phyloP scores from a whole-genome alignment of 2,113 vertebrate genomes.

The Dromas ardeola region DNA sequence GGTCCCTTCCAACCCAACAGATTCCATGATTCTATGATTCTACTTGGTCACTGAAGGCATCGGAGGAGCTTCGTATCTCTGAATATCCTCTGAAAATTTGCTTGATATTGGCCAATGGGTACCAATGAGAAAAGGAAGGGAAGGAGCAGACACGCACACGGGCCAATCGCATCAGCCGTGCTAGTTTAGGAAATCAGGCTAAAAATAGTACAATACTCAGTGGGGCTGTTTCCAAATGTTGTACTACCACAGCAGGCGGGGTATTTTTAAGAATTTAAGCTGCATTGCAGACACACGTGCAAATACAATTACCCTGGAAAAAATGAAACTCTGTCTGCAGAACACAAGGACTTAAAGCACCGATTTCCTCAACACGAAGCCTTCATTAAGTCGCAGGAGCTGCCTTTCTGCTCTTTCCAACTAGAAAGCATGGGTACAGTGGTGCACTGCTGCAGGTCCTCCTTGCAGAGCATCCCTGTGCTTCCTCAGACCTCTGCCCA shows the following conservation, averaged over 20 bases:
- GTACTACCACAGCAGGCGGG: background rate
- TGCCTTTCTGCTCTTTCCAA: background rate
- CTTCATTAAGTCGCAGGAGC: background rate
- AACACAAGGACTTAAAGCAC: background rate
- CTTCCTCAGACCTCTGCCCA: background rate
- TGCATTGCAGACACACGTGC: background rate
- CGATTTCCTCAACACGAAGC: background rate
- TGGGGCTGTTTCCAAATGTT: background rate
- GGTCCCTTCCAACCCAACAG: too few relatives aligned
- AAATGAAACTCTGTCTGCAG: background rate
- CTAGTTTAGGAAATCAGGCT: background rate
- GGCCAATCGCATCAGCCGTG: background rate
- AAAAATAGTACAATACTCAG: background rate
- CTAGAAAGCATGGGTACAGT: accelerated
- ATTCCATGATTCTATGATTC: too few relatives aligned
- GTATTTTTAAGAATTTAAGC: background rate
- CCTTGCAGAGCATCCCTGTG: background rate
- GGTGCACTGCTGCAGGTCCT: background rate
- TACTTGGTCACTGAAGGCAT: background rate
- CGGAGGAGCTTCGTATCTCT: background rate
- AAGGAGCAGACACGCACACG: background rate
- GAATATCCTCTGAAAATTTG: background rate
- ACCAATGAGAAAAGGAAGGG: background rate
- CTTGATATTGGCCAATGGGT: background rate
- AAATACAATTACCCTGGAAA: background rate